phyloP scores from a whole-genome alignment of 2,113 vertebrate genomes.

The Columbina picui region DNA sequence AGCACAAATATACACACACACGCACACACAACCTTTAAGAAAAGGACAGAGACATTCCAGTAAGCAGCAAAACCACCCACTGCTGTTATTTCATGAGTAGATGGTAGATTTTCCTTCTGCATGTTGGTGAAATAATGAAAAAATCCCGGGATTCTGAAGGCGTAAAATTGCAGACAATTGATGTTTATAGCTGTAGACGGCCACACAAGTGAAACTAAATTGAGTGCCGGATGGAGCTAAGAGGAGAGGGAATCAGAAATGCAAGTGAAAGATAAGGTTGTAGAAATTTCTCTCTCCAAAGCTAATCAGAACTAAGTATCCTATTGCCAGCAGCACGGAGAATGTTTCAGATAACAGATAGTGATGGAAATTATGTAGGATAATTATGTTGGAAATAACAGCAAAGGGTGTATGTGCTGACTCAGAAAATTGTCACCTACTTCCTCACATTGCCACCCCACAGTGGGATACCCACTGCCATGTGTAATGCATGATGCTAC shows the following conservation, averaged over 20 bases:
- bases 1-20: background rate
- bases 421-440: background rate
- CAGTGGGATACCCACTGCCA: background rate
- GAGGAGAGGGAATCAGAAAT: background rate
- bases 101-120: background rate
- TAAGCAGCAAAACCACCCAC: background rate
- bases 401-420: background rate
- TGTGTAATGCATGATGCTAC: background rate
- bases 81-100: background rate
- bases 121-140: slow-evolving; percentile 21
- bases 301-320: background rate
- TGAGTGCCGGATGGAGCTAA: background rate
- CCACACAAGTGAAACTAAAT: background rate
- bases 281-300: background rate
- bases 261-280: background rate
- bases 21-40: background rate
- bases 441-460: background rate
- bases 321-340: background rate
- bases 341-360: background rate
- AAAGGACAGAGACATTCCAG: background rate
- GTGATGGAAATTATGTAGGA: background rate
- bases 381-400: background rate
- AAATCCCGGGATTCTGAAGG: slow-evolving; percentile 24
- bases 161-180: slow-evolving; percentile 39
- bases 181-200: slow-evolving; percentile 2